These are phyloP conservation scores for Brachyptera putata DNA, from an alignment of 2,888 invertebrate species.

Conservation along the genomic window DNA sequence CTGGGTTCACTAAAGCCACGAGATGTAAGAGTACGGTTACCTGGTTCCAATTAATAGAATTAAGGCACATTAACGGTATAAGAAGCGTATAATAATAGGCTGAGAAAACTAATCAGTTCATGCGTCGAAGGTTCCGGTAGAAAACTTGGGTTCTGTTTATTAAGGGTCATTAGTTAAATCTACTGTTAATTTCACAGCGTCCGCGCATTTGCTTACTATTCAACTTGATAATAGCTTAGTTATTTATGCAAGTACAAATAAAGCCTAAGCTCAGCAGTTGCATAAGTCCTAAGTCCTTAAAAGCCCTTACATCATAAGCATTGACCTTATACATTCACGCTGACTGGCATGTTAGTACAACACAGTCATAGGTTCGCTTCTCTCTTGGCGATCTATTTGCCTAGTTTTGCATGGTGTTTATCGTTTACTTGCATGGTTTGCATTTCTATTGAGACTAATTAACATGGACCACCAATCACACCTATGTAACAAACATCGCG, in stretches of 20 bases:
- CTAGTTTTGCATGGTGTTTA: background rate
- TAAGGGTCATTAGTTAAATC: conserved; percentile 20
- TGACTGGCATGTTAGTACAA: background rate
- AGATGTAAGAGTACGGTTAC: conserved; percentile 10
- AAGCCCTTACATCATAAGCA: background rate
- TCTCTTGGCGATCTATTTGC: background rate
- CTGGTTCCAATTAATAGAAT: conserved; percentile 21
- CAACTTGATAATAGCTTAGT: background rate
- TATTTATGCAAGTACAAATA: conserved; percentile 13
- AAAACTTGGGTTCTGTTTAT: conserved; percentile 1
- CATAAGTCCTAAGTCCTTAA: background rate
- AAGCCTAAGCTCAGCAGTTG: conserved; percentile 16
- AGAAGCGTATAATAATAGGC: conserved; percentile 2
- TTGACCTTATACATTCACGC: background rate
- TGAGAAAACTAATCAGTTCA: conserved; percentile 15
- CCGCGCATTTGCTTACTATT: conserved; percentile 3
- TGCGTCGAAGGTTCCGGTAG: background rate
- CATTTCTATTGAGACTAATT: conserved; percentile 9
- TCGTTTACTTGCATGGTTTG: background rate
- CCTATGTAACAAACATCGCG: conserved; percentile 1
- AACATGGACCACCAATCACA: background rate
- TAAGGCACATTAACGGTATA: conserved; percentile 6
- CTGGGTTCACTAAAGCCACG: conserved; percentile 2
- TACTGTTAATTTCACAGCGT: conserved; percentile 12
- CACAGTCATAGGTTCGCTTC: background rate